Evolutionary conservation across 2,888 invertebrate genomes (phyloP), one percentile per base, ranked within the genome.

Genomic region (Tromatobia lineatoria): DNA sequence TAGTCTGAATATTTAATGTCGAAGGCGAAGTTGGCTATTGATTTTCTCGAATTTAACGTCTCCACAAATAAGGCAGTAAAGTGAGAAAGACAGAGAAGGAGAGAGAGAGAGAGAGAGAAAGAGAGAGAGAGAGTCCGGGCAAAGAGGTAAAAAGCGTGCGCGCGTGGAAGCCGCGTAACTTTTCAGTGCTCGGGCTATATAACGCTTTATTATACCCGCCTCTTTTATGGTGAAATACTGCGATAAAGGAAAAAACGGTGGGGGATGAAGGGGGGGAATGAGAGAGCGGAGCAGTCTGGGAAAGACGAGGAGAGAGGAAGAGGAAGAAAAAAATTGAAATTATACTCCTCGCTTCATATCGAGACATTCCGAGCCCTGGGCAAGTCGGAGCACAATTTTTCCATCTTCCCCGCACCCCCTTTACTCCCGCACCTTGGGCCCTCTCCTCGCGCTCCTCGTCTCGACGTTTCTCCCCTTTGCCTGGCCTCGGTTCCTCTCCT

Each of bases 1-100:
- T 92, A 91, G 92, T 88, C 91, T 93, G 93, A 93, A 93, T 93
- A 92, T 93, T 93, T 93, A 93, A 93, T 92, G 92, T 91, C 92
- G 91, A 87, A 87, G 78, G 86, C 85, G 92, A 92, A 92, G 92
- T 93, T 92, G 91, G 89, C 92, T 93, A 93, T 93, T 93, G 93
- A 93, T 93, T 93, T 93, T 93, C 93, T 90, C 91, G 90, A 93
- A 93, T 93, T 93, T 93, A 92, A 93, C 91, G 92, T 92, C 92
- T 93, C 93, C 93, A 91, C 93, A 92, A 93, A 93, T 92, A 92
- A 92, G 93, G 92, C 91, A 91, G 90, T 92, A 93, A 92, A 92
- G 80, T 82, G 82, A 82, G 85, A 64, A 47, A 75, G 70, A 42
- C 34, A 73, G 64, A 73, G 69, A 45, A 38, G 50, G 57, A 82